Conservation (phyloP, 2,113 vertebrate genomes). For the Silurus asotus region DNA sequence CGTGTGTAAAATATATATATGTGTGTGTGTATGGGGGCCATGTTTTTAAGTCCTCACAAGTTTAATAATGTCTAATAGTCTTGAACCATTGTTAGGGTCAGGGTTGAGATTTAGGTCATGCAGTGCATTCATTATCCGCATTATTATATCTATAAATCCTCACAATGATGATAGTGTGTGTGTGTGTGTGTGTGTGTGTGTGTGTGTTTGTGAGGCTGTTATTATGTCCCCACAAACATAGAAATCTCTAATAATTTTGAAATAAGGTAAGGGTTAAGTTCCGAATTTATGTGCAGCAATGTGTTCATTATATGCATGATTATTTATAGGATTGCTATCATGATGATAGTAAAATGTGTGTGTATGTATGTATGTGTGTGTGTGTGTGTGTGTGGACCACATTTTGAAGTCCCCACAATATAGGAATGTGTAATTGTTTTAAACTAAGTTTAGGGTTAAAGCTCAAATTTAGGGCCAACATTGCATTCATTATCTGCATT, state of each 20-base stretch:
- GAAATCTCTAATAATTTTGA: not conserved
- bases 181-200: not conserved
- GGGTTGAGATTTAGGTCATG: not conserved
- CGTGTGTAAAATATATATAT: not conserved
- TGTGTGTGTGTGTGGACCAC: too few species aligned
- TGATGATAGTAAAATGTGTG: not conserved
- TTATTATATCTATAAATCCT: not conserved
- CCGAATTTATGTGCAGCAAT: not conserved
- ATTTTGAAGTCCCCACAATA: too few species aligned
- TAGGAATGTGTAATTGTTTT: too few species aligned
- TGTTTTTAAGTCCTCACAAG: not conserved
- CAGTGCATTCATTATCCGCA: not conserved
- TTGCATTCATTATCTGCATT: too few species aligned
- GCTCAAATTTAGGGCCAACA: too few species aligned
- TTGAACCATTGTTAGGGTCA: not conserved
- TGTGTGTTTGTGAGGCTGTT: too few species aligned
- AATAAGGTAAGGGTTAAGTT: not conserved
- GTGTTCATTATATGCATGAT: not conserved
- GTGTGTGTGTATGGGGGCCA: constrained; percentile 28
- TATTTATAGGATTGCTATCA: not conserved
- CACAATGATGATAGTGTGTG: not conserved
- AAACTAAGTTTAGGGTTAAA: too few species aligned
- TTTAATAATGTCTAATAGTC: not conserved
- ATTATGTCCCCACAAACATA: not conserved
- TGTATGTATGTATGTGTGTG: not conserved